Conservation (phyloP, 2,113 vertebrate species). For the Astatoreochromis straeleni region DNA sequence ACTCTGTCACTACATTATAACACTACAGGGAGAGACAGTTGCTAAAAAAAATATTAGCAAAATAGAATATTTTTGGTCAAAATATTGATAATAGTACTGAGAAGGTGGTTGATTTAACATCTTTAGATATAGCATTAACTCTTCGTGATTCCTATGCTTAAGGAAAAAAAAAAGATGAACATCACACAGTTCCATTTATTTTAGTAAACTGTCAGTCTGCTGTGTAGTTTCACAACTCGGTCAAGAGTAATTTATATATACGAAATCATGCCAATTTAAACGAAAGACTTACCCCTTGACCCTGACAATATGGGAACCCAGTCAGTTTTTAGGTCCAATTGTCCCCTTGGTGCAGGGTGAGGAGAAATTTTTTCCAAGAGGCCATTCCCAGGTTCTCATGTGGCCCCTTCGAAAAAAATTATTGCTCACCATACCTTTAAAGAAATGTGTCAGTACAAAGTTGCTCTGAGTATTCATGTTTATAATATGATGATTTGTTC, state of each 20-base stretch:
- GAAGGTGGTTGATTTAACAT: not conserved
- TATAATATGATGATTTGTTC: not conserved
- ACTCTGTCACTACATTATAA: not conserved
- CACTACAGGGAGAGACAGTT: not conserved
- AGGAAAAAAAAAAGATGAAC: accelerated
- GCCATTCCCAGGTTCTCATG: not conserved
- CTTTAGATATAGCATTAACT: not conserved
- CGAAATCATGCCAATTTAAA: not conserved
- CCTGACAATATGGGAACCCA: not conserved
- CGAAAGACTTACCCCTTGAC: not conserved
- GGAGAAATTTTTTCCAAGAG: not conserved
- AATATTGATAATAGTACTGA: not conserved
- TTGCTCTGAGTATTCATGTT: not conserved
- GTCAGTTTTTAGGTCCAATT: not conserved
- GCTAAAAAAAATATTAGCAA: not conserved
- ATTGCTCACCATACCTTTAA: not conserved
- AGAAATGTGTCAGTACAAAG: not conserved
- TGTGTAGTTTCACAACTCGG: not conserved
- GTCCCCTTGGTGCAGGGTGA: not conserved
- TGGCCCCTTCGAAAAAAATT: not conserved
- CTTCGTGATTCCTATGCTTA: not conserved
- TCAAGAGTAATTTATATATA: not conserved
- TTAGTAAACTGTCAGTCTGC: not conserved
- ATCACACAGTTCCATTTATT: not conserved
- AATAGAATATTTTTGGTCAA: not conserved